These are phyloP conservation scores for Pammene fasciana DNA, from an alignment of 2,888 invertebrate genomes.

Conservation along the genomic window DNA sequence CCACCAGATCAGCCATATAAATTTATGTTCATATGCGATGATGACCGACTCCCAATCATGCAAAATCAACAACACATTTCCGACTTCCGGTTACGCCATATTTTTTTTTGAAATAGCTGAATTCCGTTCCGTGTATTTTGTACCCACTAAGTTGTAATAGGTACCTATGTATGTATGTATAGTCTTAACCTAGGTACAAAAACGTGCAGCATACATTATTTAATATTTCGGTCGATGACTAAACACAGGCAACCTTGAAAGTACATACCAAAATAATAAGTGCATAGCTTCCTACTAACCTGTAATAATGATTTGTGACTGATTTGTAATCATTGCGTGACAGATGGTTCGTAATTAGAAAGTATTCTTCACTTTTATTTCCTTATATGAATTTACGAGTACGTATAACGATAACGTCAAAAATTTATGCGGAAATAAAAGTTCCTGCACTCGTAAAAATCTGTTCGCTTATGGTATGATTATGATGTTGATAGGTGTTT, in stretches of 20 bases:
- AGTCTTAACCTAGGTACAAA: background rate
- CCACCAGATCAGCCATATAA: too few relatives aligned
- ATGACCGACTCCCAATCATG: too few relatives aligned
- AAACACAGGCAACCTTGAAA: constrained; percentile 6
- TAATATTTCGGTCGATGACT: constrained; percentile 3
- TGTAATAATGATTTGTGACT: constrained; percentile 12
- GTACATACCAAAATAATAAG: background rate
- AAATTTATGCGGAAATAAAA: background rate
- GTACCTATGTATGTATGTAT: too few relatives aligned
- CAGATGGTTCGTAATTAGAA: constrained; percentile 10
- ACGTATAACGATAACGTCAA: background rate
- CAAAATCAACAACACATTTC: too few relatives aligned
- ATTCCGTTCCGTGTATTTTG: too few relatives aligned
- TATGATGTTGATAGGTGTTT: too few relatives aligned
- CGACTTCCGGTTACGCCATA: too few relatives aligned
- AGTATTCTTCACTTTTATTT: constrained; percentile 13
- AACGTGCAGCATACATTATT: background rate
- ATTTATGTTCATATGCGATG: too few relatives aligned
- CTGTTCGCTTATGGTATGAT: too few relatives aligned
- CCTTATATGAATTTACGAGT: background rate
- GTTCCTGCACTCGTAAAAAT: background rate
- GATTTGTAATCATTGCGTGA: constrained; percentile 22
- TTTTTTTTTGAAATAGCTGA: too few relatives aligned
- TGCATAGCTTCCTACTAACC: constrained; percentile 7
- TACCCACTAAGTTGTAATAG: too few relatives aligned